Percentiles rank a stretch among this genome's conserved stretches.
phyloP scores from a whole-genome alignment of 2,113 vertebrate genomes.

The Nestor notabilis region DNA sequence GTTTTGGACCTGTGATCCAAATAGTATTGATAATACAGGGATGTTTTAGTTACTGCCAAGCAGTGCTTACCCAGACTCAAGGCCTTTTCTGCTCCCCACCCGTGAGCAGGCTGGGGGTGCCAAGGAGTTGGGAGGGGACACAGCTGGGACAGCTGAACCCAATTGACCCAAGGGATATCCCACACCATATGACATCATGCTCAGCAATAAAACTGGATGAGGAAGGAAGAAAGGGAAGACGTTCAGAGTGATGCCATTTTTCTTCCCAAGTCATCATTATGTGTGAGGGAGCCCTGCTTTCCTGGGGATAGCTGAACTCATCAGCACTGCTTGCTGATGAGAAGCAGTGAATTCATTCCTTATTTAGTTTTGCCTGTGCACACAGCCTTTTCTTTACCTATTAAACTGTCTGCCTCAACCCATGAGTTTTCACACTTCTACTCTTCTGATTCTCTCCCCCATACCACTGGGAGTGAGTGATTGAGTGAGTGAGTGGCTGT shows the following conservation, averaged over 20 bases:
- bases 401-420: not conserved
- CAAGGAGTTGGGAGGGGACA: not conserved
- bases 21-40: not conserved
- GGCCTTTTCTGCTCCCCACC: not conserved
- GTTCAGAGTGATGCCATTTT: accelerated
- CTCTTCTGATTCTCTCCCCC: accelerated
- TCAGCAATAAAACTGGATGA: not conserved
- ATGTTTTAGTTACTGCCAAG: not conserved
- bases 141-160: not conserved
- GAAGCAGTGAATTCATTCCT: not conserved
- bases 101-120: not conserved
- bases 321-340: too few species aligned
- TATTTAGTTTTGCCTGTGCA: not conserved
- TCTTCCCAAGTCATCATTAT: accelerated
- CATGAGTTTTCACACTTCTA: not conserved
- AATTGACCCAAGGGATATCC: not conserved
- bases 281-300: accelerated
- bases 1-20: not conserved
- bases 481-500: not conserved
- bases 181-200: accelerated
- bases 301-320: not conserved
- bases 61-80: not conserved
- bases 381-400: not conserved
- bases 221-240: accelerated
- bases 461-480: not conserved